These are phyloP conservation scores for Tortricodes alternella DNA, from an alignment of 2,888 invertebrate species.

Conservation along the genomic window DNA sequence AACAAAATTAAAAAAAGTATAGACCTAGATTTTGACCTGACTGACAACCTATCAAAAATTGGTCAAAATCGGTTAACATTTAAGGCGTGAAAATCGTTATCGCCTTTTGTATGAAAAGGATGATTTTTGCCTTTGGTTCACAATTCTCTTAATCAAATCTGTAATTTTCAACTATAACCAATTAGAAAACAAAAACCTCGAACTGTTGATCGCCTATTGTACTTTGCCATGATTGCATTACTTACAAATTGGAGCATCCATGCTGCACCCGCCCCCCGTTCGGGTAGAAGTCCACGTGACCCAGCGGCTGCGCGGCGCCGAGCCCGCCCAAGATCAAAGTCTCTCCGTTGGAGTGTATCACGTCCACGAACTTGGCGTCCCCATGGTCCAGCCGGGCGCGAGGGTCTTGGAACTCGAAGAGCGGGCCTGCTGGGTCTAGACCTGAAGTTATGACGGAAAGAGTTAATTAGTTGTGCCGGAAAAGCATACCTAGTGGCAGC, in stretches of 20 bases:
- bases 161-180: not conserved
- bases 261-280: conserved; percentile 96
- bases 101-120: too few species aligned
- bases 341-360: conserved; percentile 96
- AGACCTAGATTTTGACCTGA: too few species aligned
- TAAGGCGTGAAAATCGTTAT: too few species aligned
- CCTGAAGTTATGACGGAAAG: conserved; percentile 72
- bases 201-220: not conserved
- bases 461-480: not conserved
- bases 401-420: conserved; percentile 95
- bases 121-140: too few species aligned
- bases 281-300: conserved; percentile 95
- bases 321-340: conserved; percentile 94
- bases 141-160: too few species aligned
- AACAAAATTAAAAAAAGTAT: too few species aligned
- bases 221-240: conserved; percentile 9
- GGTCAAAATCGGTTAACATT: too few species aligned
- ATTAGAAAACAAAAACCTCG: not conserved
- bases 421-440: conserved; percentile 94
- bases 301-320: conserved; percentile 95
- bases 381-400: conserved; percentile 91
- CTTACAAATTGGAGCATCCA: conserved; percentile 92
- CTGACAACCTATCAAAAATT: too few species aligned
- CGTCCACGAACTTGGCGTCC: conserved; percentile 95
- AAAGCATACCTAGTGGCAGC: too few species aligned